phyloP scores from a whole-genome alignment of 2,888 invertebrate species.

The Hirtodrosophila cameraria region DNA sequence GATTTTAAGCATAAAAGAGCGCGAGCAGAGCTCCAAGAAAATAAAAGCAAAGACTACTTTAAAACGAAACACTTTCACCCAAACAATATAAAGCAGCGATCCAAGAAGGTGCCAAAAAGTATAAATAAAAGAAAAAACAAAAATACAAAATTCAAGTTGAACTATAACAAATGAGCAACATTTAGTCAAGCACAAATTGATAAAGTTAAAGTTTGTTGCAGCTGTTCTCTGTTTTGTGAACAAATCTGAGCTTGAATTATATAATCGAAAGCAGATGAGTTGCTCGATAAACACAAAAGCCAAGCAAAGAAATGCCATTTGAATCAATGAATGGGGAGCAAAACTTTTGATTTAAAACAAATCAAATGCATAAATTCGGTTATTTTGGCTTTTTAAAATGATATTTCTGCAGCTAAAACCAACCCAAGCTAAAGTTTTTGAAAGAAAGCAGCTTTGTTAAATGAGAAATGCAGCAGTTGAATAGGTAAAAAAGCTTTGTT shows the following conservation, averaged over 20 bases:
- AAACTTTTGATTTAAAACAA: slow-evolving; percentile 21
- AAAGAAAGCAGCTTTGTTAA: slow-evolving; percentile 1
- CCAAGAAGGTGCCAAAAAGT: slow-evolving; percentile 61
- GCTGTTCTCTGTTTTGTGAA: slow-evolving; percentile 19
- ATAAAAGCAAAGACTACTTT: slow-evolving; percentile 45
- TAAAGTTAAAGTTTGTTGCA: slow-evolving; percentile 13
- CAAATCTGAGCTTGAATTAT: slow-evolving; percentile 35
- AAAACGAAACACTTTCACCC: slow-evolving; percentile 54
- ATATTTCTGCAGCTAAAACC: neutral
- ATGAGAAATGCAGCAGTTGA: neutral
- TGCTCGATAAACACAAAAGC: slow-evolving; percentile 1
- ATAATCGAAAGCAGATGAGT: slow-evolving; percentile 26
- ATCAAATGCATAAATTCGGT: slow-evolving; percentile 14
- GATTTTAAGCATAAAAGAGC: slow-evolving; percentile 57
- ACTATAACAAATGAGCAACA: slow-evolving; percentile 26
- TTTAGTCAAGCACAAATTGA: slow-evolving; percentile 31
- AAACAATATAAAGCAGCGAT: neutral
- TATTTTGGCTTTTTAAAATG: slow-evolving; percentile 4
- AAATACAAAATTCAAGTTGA: neutral
- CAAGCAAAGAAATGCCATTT: slow-evolving; percentile 18
- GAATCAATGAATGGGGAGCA: slow-evolving; percentile 33
- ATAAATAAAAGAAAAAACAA: slow-evolving; percentile 13
- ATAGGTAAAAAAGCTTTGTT: too few relatives aligned
- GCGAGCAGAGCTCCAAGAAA: slow-evolving; percentile 13
- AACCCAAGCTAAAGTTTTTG: neutral